phyloP scores from a whole-genome alignment of 2,113 vertebrate genomes.

The Calonectris borealis region DNA sequence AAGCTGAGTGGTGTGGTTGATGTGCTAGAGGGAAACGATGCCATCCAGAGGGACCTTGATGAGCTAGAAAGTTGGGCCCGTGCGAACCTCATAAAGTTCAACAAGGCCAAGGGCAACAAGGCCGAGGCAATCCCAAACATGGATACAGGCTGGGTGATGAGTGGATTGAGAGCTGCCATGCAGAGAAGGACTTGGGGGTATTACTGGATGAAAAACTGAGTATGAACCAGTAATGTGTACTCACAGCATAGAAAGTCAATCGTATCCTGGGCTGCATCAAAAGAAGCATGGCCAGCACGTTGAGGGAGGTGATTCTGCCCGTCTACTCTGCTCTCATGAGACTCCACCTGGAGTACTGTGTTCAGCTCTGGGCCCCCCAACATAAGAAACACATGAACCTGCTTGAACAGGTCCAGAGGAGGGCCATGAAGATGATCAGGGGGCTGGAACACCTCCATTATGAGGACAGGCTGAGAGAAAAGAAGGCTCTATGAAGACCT shows the following conservation, averaged over 20 bases:
- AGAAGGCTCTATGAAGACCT: too few relatives aligned
- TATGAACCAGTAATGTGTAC: neutral
- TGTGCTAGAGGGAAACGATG: neutral
- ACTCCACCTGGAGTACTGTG: too few relatives aligned
- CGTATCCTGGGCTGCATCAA: neutral
- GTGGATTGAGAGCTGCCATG: neutral
- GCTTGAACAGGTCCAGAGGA: too few relatives aligned
- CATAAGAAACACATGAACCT: too few relatives aligned
- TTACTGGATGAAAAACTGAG: neutral
- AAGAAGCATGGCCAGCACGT: neutral
- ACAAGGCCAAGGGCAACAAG: neutral
- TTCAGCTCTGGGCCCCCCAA: too few relatives aligned
- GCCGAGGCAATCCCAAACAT: neutral
- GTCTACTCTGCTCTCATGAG: too few relatives aligned
- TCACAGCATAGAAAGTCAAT: neutral
- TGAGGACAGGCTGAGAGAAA: too few relatives aligned
- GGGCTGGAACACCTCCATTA: too few relatives aligned
- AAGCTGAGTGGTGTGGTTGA: neutral
- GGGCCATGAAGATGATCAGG: too few relatives aligned
- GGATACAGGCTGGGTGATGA: neutral
- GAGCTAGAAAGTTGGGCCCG: too few relatives aligned
- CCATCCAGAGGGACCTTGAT: too few relatives aligned
- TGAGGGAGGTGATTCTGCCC: neutral
- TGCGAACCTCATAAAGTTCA: neutral
- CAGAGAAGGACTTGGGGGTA: neutral